These are phyloP conservation scores for Aeoliscus strigatus DNA, from an alignment of 2,797 vertebrate genomes.

Conservation along the genomic window DNA sequence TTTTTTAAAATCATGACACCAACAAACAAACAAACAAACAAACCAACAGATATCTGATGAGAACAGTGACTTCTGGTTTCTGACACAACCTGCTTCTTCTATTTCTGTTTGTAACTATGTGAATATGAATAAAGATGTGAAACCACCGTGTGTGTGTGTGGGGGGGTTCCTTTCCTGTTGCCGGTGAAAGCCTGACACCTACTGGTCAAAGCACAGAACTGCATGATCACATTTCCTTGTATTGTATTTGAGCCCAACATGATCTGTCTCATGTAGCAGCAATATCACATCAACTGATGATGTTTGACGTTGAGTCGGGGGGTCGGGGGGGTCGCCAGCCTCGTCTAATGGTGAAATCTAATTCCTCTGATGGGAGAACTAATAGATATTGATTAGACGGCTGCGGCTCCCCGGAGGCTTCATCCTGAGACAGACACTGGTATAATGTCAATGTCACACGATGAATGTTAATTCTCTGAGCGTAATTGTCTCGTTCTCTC, in stretches of 20 bases:
- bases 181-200: slow-evolving; percentile 52
- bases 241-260: slow-evolving; percentile 55
- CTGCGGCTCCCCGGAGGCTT: slow-evolving; percentile 52
- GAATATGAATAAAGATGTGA: slow-evolving; percentile 65
- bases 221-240: slow-evolving; percentile 39
- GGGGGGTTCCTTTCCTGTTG: too few species aligned
- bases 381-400: slow-evolving; percentile 74
- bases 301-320: slow-evolving; percentile 67
- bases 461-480: slow-evolving; percentile 66
- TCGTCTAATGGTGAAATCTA: slow-evolving; percentile 71
- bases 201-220: slow-evolving; percentile 23
- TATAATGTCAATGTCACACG: slow-evolving; percentile 60
- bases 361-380: slow-evolving; percentile 67
- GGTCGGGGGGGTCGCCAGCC: too few species aligned
- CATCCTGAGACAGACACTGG: slow-evolving; percentile 56
- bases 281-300: slow-evolving; percentile 56
- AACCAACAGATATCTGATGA: slow-evolving; percentile 28
- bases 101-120: slow-evolving; percentile 57
- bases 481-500: slow-evolving; percentile 46
- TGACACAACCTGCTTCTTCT: slow-evolving; percentile 21
- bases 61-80: slow-evolving; percentile 26
- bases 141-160: slow-evolving; percentile 30
- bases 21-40: slow-evolving; percentile 44
- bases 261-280: slow-evolving; percentile 64
- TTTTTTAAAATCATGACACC: slow-evolving; percentile 4